Evolutionary conservation across 2,113 vertebrate species (phyloP).

Genomic region (Columba janthina): DNA sequence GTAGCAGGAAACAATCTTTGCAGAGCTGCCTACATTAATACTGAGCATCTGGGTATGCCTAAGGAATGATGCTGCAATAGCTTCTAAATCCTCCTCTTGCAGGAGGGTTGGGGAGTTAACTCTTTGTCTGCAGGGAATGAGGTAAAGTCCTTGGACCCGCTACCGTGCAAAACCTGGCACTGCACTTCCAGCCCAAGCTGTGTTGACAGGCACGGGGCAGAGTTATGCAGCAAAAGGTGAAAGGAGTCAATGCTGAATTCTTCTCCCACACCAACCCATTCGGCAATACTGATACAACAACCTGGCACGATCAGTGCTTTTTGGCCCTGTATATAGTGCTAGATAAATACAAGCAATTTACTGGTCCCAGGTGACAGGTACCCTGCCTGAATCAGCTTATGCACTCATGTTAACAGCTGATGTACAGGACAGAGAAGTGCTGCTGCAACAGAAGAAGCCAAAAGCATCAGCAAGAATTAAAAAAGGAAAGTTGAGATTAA

Average conservation of each 20-base stretch:
- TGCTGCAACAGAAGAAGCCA: background rate
- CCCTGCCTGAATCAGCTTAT: accelerated
- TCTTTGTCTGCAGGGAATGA: background rate
- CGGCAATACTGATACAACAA: background rate
- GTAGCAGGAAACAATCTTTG: slow-evolving; percentile 20
- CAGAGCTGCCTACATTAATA: background rate
- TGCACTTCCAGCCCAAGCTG: background rate
- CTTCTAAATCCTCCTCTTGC: background rate
- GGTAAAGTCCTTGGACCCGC: accelerated
- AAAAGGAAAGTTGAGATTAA: background rate
- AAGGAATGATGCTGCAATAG: slow-evolving; percentile 1
- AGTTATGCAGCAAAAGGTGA: background rate
- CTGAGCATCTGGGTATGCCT: slow-evolving; percentile 32
- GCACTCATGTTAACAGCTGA: background rate
- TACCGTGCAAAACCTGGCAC: background rate
- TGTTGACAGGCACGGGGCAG: background rate
- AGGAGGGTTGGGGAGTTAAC: background rate
- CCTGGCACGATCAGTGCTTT: background rate
- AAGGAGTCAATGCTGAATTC: background rate
- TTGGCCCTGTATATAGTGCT: background rate
- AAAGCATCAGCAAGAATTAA: background rate
- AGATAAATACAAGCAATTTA: background rate
- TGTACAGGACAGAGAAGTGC: background rate
- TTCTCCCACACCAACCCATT: background rate
- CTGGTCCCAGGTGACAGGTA: background rate